Evolutionary conservation across 1,140 invertebrate species (phyloP), one percentile per base, ranked within the genome.

Genomic region (Drosophila saltans): DNA sequence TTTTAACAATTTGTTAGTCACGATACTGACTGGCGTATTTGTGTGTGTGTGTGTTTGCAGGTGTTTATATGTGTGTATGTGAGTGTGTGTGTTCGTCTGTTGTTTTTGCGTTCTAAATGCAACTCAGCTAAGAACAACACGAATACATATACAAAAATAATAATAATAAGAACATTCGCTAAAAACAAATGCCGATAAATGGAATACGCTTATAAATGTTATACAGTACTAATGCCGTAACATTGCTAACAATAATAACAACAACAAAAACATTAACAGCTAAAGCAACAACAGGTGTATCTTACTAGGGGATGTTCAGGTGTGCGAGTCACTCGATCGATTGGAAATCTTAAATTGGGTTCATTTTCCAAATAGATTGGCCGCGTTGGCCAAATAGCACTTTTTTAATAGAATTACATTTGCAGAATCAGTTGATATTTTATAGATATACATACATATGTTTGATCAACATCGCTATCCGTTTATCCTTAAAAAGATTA

Each of bases 171-270:
- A 52, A 52, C 45, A 52, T 52, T 52, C 45, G 45, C 45, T 52
- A 26, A 52, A 52, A 52, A 52, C 45, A 26, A 52, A 52, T 52
- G 21, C 45, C 21, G 45, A 52, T 52, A 52, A 52, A 52, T 52
- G 21, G 45, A 52, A 52, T 52, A 16, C 16, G 16, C 16, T 16
- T 16, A 52, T 24, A 48, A 7, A 48, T 30, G 16, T 48, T 48
- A 24, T 48, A 48, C 16, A 24, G 45, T 48, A 48, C 21, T 48
- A 48, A 48, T 24, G 45, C 2, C 2, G 16, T 11, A 40, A 40
- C 10, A 40, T 40, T 40, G 10, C 9, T 21, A 48, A 21, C 21
- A 48, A 24, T 16, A 48, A 45, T 4, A 48, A 21, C 45, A 16
- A 16, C 16, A 16, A 16, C 16, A 16, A 16, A 16, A 16, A 16